Evolutionary conservation across 2,888 invertebrate species (phyloP).

Genomic region (Microplitis deprimator): DNA sequence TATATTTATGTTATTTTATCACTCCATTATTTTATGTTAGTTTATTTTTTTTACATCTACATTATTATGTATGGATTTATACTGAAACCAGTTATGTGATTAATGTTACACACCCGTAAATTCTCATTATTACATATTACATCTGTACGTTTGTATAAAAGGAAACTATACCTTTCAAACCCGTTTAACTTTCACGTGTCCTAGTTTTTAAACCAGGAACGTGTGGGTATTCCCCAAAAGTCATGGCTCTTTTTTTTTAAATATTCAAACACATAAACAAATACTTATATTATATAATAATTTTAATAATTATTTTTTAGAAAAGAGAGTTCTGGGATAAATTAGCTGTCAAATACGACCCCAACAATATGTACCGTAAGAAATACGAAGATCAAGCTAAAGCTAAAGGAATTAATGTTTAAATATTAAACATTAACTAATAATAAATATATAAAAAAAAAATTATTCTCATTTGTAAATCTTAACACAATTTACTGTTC

Average conservation of each 20-base stretch:
- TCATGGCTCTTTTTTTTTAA: background rate
- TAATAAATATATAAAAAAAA: background rate
- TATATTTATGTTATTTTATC: conserved; percentile 42
- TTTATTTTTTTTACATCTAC: conserved; percentile 16
- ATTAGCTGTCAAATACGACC: conserved; percentile 80
- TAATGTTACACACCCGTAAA: conserved; percentile 6
- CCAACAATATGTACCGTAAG: conserved; percentile 77
- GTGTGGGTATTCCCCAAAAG: background rate
- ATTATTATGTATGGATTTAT: conserved; percentile 2
- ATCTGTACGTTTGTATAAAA: background rate
- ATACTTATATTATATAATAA: background rate
- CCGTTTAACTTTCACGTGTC: conserved; percentile 39
- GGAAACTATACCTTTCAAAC: conserved; percentile 25
- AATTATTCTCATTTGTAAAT: background rate
- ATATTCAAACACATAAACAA: background rate
- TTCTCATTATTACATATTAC: background rate
- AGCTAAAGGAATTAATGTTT: conserved; percentile 61
- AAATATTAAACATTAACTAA: conserved; percentile 34
- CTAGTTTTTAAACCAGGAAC: conserved; percentile 29
- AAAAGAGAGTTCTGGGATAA: conserved; percentile 76
- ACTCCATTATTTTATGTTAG: background rate
- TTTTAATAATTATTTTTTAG: conserved; percentile 49
- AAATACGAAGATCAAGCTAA: conserved; percentile 76
- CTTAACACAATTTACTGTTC: background rate
- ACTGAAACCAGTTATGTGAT: conserved; percentile 14